phyloP scores from a whole-genome alignment of 2,888 invertebrate species.

The Andrena praecox region DNA sequence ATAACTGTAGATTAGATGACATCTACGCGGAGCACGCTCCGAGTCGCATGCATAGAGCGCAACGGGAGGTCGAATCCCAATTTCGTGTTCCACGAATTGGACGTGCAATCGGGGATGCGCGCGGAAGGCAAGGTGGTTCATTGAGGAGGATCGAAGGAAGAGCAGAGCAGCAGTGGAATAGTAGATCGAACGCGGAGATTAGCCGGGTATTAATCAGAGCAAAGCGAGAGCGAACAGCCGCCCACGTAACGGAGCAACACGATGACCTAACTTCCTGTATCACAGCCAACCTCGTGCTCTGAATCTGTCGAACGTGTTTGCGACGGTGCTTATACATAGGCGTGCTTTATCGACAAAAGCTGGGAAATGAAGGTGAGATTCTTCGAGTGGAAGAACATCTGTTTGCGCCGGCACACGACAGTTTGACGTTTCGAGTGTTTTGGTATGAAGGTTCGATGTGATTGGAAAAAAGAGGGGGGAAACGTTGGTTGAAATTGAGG shows the following conservation, averaged over 20 bases:
- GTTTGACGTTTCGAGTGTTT: not conserved
- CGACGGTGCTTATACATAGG: constrained; percentile 13
- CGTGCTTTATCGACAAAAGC: constrained; percentile 1
- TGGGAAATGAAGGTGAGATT: not conserved
- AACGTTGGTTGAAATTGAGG: not conserved
- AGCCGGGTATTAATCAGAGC: constrained; percentile 70
- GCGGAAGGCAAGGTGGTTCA: constrained; percentile 26
- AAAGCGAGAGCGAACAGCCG: constrained; percentile 59
- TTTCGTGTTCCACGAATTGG: constrained; percentile 59
- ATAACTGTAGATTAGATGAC: constrained; percentile 52
- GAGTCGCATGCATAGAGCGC: constrained; percentile 53
- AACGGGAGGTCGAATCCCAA: constrained; percentile 62
- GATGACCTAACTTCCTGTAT: constrained; percentile 76
- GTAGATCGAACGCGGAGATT: constrained; percentile 70
- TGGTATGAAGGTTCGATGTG: not conserved
- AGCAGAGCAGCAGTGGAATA: constrained; percentile 28
- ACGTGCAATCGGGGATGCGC: constrained; percentile 9
- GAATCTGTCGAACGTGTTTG: constrained; percentile 48
- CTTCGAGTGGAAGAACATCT: not conserved
- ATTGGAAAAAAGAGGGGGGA: not conserved
- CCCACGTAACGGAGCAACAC: constrained; percentile 67
- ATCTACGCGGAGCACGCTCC: constrained; percentile 37
- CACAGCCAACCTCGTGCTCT: constrained; percentile 51
- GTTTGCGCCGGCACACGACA: not conserved
- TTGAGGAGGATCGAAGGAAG: constrained; percentile 33